Evolutionary conservation across 2,797 vertebrate species (phyloP).

Genomic region (Tamandua tetradactyla): DNA sequence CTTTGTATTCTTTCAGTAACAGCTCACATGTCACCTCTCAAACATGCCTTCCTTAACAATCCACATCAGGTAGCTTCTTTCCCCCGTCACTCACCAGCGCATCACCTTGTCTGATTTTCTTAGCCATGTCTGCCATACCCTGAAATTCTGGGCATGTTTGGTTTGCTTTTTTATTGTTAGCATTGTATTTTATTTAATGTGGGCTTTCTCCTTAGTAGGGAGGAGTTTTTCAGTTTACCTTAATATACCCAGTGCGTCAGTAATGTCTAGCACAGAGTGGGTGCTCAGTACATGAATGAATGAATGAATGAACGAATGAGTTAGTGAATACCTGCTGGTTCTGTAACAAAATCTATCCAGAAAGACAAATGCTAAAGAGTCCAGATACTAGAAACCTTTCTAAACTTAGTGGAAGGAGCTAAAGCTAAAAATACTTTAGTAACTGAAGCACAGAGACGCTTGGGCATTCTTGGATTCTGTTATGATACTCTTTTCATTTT

Average conservation of each 20-base stretch:
- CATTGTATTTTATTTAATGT: not conserved
- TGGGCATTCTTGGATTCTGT: slow-evolving; percentile 1
- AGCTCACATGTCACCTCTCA: not conserved
- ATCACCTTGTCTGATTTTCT: not conserved
- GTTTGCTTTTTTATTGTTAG: not conserved
- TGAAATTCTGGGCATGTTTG: not conserved
- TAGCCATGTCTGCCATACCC: not conserved
- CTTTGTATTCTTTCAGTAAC: not conserved
- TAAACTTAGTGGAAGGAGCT: not conserved
- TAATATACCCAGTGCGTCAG: not conserved
- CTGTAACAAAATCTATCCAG: not conserved
- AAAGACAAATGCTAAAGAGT: not conserved
- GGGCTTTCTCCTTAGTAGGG: not conserved
- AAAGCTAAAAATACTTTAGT: slow-evolving; percentile 52
- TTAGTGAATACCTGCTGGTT: not conserved
- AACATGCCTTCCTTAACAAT: not conserved
- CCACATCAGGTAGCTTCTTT: not conserved
- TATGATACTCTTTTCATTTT: slow-evolving; percentile 33
- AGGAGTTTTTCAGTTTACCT: not conserved
- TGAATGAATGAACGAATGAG: not conserved
- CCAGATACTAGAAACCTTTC: slow-evolving; percentile 38
- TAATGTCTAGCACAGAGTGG: not conserved
- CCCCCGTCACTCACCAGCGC: not conserved
- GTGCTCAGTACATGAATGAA: not conserved
- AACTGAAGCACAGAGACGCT: not conserved